These are phyloP conservation scores for Sebastiscus albofasciatus DNA, from an alignment of 2,797 vertebrate genomes.

Conservation along the genomic window DNA sequence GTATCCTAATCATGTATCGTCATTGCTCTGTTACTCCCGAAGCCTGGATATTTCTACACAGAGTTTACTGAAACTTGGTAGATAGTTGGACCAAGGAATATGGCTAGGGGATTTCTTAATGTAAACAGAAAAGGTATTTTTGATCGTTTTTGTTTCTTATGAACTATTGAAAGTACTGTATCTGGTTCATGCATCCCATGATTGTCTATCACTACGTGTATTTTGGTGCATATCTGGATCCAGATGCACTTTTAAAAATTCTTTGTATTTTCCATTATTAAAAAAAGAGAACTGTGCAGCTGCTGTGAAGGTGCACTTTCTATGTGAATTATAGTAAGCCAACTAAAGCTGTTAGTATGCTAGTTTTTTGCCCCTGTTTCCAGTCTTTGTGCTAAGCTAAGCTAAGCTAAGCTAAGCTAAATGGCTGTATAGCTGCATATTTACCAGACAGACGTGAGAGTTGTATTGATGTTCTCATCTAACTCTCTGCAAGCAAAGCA, in stretches of 20 bases:
- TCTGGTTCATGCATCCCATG: not conserved
- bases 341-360: not conserved
- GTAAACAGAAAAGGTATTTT: not conserved
- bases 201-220: constrained; percentile 37
- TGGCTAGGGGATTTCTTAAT: not conserved
- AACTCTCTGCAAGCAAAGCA: not conserved
- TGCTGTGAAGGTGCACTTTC: not conserved
- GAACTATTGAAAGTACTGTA: not conserved
- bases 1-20: not conserved
- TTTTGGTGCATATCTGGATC: not conserved
- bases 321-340: not conserved
- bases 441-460: not conserved
- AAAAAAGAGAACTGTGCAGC: not conserved
- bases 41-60: not conserved
- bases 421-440: not conserved
- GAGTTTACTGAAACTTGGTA: not conserved
- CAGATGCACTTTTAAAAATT: not conserved
- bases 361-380: not conserved
- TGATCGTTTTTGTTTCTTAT: not conserved
- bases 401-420: not conserved
- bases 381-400: not conserved
- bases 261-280: not conserved
- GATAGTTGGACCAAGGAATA: not conserved
- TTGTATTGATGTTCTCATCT: not conserved
- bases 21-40: not conserved